Conservation (phyloP, 2,113 vertebrate genomes). For the Tragelaphus imberbis region DNA sequence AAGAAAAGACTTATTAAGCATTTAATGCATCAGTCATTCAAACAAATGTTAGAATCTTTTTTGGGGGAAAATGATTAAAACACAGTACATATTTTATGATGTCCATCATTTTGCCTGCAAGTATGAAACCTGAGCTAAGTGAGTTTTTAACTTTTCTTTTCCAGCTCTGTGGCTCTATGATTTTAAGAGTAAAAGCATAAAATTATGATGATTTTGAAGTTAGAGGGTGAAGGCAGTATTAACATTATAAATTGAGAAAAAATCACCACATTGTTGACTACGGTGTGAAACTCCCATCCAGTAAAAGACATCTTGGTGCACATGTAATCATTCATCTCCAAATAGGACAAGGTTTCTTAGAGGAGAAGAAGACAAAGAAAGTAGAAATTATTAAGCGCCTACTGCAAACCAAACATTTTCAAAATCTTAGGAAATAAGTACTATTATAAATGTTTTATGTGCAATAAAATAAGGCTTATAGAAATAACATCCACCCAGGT, state of each 20-base stretch:
- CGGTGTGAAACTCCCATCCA: background rate
- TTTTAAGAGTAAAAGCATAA: slow-evolving; percentile 33
- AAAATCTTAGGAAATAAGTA: background rate
- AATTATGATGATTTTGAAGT: slow-evolving; percentile 48
- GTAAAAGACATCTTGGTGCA: background rate
- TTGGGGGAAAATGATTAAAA: slow-evolving; percentile 1
- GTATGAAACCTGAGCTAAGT: background rate
- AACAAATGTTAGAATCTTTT: background rate
- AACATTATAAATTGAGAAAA: background rate
- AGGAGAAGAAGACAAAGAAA: background rate
- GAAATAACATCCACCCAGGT: background rate
- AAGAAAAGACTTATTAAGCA: background rate
- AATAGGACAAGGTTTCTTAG: background rate
- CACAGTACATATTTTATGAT: background rate
- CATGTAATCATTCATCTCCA: background rate
- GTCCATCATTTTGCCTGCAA: background rate
- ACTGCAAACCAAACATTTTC: background rate
- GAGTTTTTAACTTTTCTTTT: slow-evolving; percentile 24
- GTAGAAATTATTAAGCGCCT: background rate
- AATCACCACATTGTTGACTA: background rate
- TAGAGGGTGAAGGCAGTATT: slow-evolving; percentile 39
- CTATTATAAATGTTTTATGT: background rate
- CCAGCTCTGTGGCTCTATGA: background rate
- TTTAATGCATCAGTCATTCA: background rate
- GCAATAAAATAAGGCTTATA: background rate